phyloP scores from a whole-genome alignment of 2,888 invertebrate genomes.

The Drosophila macrospina region DNA sequence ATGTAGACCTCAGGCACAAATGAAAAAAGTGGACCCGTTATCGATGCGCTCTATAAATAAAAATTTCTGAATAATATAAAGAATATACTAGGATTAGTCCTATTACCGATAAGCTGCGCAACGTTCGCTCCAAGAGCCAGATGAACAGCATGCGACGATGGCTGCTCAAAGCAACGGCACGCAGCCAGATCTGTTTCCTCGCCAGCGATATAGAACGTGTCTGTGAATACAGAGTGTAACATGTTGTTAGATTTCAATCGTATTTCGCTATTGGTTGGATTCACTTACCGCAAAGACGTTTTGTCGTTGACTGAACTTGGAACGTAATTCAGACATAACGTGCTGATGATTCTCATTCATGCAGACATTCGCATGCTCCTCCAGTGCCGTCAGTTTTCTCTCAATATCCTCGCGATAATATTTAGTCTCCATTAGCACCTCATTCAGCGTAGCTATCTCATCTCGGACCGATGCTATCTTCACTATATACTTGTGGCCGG shows the following conservation, averaged over 20 bases:
- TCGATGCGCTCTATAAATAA: slow-evolving; percentile 86
- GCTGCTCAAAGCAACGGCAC: slow-evolving; percentile 87
- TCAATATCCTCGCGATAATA: slow-evolving; percentile 83
- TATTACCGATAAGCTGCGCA: slow-evolving; percentile 83
- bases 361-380: slow-evolving; percentile 78
- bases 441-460: slow-evolving; percentile 84
- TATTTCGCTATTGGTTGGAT: background rate
- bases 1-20: slow-evolving; percentile 90
- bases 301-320: slow-evolving; percentile 83
- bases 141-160: slow-evolving; percentile 87
- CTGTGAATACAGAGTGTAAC: slow-evolving; percentile 48
- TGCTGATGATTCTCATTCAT: slow-evolving; percentile 81
- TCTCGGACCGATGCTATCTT: slow-evolving; percentile 84
- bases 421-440: slow-evolving; percentile 84
- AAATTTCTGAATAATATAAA: background rate
- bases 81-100: too few species aligned
- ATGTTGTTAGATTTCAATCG: background rate
- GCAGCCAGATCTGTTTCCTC: slow-evolving; percentile 89
- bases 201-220: slow-evolving; percentile 87
- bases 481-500: slow-evolving; percentile 85
- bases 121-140: slow-evolving; percentile 87
- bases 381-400: slow-evolving; percentile 77
- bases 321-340: slow-evolving; percentile 80
- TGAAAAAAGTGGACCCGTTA: slow-evolving; percentile 87
- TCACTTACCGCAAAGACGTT: slow-evolving; percentile 83